phyloP scores from a whole-genome alignment of 2,797 vertebrate genomes.

The Chrosomus eos region DNA sequence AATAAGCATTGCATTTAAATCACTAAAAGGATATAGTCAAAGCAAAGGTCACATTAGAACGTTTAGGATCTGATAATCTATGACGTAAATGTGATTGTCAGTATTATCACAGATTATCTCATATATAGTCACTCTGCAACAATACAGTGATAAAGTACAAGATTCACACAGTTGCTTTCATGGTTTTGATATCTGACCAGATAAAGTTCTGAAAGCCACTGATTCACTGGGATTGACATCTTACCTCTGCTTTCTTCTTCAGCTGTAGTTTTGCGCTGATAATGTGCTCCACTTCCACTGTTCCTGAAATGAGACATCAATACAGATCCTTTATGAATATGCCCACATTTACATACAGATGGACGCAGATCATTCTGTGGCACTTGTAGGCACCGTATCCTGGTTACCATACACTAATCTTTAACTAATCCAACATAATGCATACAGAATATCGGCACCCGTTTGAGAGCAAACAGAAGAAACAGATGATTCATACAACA shows the following conservation, averaged over 20 bases:
- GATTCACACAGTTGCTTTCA: not conserved
- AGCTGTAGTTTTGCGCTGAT: constrained; percentile 77
- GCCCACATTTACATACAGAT: not conserved
- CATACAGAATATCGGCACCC: constrained; percentile 40
- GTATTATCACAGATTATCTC: not conserved
- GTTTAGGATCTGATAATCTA: not conserved
- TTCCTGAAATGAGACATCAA: constrained; percentile 68
- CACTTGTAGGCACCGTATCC: constrained; percentile 12
- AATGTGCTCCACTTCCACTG: constrained; percentile 73
- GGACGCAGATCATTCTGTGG: not conserved
- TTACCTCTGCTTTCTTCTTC: constrained; percentile 79
- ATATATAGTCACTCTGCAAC: not conserved
- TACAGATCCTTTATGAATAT: not conserved
- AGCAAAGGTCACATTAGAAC: constrained; percentile 6
- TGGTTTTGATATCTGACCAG: not conserved
- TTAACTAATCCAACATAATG: not conserved
- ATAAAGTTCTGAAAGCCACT: not conserved
- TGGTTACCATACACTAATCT: constrained; percentile 32
- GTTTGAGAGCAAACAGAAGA: constrained; percentile 8
- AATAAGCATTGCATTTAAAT: not conserved
- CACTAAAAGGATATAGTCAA: not conserved
- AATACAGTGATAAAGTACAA: not conserved
- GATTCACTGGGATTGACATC: not conserved
- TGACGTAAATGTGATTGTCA: not conserved
- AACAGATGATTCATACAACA: not conserved